Evolutionary conservation across 2,797 vertebrate genomes (phyloP).

Genomic region (Hypotaenidia philippensis): DNA sequence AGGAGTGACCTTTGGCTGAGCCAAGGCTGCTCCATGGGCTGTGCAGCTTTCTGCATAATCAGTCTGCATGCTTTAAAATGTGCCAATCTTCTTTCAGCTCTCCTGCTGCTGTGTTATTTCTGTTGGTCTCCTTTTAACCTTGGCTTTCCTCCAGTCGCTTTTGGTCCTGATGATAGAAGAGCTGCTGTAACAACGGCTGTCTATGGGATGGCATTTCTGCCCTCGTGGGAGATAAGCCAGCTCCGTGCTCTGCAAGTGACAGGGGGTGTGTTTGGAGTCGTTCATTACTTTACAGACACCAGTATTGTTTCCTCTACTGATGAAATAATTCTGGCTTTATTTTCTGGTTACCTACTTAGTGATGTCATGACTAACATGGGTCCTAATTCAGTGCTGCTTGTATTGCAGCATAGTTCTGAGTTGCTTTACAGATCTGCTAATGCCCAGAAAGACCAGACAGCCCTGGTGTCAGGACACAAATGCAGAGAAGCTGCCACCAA

Average conservation of each 20-base stretch:
- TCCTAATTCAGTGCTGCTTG: not conserved
- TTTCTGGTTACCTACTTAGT: not conserved
- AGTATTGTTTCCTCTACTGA: not conserved
- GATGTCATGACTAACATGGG: not conserved
- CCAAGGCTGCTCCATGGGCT: not conserved
- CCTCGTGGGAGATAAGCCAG: not conserved
- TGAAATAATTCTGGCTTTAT: not conserved
- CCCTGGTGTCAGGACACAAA: not conserved
- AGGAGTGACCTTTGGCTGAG: not conserved
- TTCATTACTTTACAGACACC: not conserved
- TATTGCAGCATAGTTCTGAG: not conserved
- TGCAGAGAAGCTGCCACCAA: not conserved
- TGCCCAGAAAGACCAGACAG: not conserved
- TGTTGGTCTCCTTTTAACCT: constrained; percentile 53
- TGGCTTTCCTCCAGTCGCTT: constrained; percentile 28
- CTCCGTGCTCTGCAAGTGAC: not conserved
- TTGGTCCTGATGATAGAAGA: not conserved
- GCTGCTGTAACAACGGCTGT: not conserved
- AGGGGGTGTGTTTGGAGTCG: not conserved
- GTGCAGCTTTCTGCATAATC: constrained; percentile 2
- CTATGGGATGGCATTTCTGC: not conserved
- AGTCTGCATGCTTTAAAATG: constrained; percentile 6
- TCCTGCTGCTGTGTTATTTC: constrained; percentile 31
- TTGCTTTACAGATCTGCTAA: not conserved
- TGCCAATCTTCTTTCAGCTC: not conserved